These are phyloP conservation scores for Akabosia matsudoensis DNA, from an alignment of 1,140 invertebrate species.

Conservation along the genomic window DNA sequence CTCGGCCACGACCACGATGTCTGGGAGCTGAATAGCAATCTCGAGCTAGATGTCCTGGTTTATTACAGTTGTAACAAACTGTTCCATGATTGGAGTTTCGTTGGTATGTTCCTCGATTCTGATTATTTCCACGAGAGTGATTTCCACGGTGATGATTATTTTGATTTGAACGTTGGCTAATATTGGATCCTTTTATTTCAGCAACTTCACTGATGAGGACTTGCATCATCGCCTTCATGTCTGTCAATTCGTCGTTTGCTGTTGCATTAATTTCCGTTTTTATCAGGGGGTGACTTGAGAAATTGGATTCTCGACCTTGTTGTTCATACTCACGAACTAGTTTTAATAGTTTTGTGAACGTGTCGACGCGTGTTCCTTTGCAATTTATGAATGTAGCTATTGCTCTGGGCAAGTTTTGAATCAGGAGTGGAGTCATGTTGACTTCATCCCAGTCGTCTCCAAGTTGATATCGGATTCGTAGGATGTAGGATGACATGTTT, in stretches of 20 bases:
- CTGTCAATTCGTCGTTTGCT: not conserved
- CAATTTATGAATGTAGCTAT: not conserved
- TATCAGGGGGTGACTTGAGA: not conserved
- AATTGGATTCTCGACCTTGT: not conserved
- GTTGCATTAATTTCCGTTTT: not conserved
- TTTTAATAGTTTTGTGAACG: not conserved
- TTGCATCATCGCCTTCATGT: not conserved
- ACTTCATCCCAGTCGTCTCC: conserved; percentile 13
- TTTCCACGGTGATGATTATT: not conserved
- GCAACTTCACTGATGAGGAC: not conserved
- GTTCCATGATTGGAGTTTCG: not conserved
- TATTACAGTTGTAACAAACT: not conserved
- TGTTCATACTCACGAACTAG: not conserved
- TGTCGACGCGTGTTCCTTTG: not conserved
- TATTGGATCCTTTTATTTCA: not conserved
- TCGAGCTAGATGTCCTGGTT: not conserved
- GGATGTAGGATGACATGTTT: not conserved
- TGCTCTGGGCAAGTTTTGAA: not conserved
- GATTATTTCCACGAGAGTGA: not conserved
- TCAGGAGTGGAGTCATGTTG: not conserved
- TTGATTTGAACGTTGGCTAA: not conserved
- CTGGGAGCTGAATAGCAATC: not conserved
- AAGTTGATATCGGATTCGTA: not conserved
- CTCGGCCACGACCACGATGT: not conserved
- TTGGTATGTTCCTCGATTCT: not conserved